phyloP scores from a whole-genome alignment of 2,888 invertebrate genomes.

The Metellina segmentata region DNA sequence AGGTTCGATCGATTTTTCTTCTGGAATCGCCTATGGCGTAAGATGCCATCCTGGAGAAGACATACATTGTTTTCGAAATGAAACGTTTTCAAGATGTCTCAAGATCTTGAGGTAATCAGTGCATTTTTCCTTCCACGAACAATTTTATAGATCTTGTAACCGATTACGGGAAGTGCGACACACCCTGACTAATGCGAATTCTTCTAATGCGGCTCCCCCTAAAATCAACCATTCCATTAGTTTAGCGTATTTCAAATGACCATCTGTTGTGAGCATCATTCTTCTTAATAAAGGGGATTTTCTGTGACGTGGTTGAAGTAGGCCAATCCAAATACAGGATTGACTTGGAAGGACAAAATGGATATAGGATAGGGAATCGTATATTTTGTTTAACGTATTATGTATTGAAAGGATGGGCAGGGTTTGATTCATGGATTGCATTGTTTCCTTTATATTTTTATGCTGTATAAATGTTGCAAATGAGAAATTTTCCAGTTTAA shows the following conservation, averaged over 20 bases:
- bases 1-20: neutral
- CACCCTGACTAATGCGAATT: slow-evolving; percentile 69
- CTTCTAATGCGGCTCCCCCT: slow-evolving; percentile 49
- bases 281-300: neutral
- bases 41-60: slow-evolving; percentile 1
- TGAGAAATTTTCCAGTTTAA: too few species aligned
- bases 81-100: slow-evolving; percentile 11
- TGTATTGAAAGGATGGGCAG: too few species aligned
- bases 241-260: slow-evolving; percentile 33
- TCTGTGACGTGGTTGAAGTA: neutral
- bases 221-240: slow-evolving; percentile 31
- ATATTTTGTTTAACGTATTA: too few species aligned
- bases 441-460: too few species aligned
- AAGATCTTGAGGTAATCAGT: slow-evolving; percentile 28
- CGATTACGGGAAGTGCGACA: slow-evolving; percentile 56
- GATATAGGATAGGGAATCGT: too few species aligned
- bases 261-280: slow-evolving; percentile 30
- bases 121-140: slow-evolving; percentile 6
- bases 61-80: slow-evolving; percentile 15
- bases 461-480: too few species aligned
- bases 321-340: neutral
- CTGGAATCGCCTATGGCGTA: neutral
- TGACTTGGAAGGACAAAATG: neutral
- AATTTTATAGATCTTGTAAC: slow-evolving; percentile 39
- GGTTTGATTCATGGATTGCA: too few species aligned